Evolutionary conservation across 2,113 vertebrate genomes (phyloP).

Genomic region (Psilopsiagon aurifrons): DNA sequence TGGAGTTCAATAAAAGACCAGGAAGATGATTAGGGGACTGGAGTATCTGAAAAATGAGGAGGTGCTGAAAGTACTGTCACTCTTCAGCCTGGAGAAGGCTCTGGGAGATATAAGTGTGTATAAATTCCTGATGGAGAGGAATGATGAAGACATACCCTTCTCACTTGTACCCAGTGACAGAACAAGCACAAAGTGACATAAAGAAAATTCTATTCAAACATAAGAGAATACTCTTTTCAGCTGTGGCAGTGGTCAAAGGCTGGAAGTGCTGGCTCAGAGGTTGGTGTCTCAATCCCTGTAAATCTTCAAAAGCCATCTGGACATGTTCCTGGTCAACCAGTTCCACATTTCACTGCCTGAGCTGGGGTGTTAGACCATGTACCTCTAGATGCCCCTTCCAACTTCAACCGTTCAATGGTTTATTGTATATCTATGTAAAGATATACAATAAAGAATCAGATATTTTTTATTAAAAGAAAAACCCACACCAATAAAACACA

Average conservation of each 20-base stretch:
- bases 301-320: background rate
- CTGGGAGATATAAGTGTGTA: background rate
- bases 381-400: background rate
- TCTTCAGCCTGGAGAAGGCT: background rate
- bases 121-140: background rate
- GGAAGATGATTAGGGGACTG: background rate
- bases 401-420: background rate
- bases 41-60: background rate
- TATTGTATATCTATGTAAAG: too few species aligned
- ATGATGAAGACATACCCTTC: background rate
- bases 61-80: background rate
- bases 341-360: background rate
- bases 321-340: background rate
- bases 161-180: background rate
- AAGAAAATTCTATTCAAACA: background rate
- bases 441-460: background rate
- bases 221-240: background rate
- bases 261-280: background rate
- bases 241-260: background rate
- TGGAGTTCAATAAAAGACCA: background rate
- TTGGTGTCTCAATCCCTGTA: background rate
- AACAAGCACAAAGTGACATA: background rate
- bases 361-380: background rate
- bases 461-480: background rate
- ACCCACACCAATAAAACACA: background rate